These are phyloP conservation scores for Falco columbarius DNA, from an alignment of 2,797 vertebrate species.

Conservation along the genomic window DNA sequence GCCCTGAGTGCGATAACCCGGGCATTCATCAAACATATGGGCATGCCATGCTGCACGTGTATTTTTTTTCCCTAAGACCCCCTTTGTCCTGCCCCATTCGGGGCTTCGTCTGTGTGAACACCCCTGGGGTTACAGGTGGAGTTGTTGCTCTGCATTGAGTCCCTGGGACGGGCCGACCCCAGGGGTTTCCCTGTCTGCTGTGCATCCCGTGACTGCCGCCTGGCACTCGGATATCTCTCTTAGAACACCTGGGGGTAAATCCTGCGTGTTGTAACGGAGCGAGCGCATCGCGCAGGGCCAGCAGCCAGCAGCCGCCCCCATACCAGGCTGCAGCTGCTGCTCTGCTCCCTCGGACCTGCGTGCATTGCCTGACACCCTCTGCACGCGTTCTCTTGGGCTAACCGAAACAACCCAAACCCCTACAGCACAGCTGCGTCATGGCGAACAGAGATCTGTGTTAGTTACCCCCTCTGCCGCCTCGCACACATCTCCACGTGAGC, in stretches of 20 bases:
- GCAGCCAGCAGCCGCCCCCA: neutral
- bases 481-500: accelerated
- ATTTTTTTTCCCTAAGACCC: neutral
- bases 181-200: neutral
- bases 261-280: accelerated
- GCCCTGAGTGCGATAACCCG: neutral
- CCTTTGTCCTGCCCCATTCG: neutral
- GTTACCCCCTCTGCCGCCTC: neutral
- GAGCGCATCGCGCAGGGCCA: neutral
- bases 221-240: neutral
- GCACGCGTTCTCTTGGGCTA: neutral
- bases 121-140: accelerated
- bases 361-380: neutral
- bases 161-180: neutral
- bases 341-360: neutral
- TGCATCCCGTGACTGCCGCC: accelerated
- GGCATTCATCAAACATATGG: neutral
- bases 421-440: neutral
- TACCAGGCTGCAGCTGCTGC: neutral
- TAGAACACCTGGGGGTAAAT: neutral
- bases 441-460: neutral
- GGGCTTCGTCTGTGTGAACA: neutral
- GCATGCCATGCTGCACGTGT: accelerated
- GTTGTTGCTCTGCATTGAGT: neutral
- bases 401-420: accelerated